Evolutionary conservation across 2,888 invertebrate species (phyloP).

Genomic region (Campoplex nolae): DNA sequence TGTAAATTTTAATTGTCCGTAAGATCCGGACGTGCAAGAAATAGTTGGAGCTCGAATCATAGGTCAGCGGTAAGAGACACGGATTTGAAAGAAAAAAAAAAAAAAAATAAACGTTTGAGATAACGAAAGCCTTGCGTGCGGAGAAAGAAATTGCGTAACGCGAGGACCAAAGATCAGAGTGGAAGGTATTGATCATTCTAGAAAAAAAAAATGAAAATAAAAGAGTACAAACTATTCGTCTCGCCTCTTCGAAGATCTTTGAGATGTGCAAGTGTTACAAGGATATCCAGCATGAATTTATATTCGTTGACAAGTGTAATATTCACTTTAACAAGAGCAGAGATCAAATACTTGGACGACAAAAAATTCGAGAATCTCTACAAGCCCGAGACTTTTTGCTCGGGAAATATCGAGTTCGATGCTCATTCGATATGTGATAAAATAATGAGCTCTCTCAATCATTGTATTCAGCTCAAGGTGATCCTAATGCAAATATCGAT

Average conservation of each 20-base stretch:
- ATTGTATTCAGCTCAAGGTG: slow-evolving; percentile 28
- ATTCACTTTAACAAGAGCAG: background rate
- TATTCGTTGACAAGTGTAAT: slow-evolving; percentile 6
- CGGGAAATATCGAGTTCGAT: background rate
- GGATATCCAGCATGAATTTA: slow-evolving; percentile 71
- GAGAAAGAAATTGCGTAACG: slow-evolving; percentile 18
- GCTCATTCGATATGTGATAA: background rate
- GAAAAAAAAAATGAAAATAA: slow-evolving; percentile 16
- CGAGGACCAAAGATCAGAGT: slow-evolving; percentile 48
- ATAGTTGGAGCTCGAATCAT: background rate
- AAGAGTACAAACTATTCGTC: slow-evolving; percentile 11
- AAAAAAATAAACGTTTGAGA: background rate
- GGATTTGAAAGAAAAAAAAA: background rate
- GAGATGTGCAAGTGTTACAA: slow-evolving; percentile 75
- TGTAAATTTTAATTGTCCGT: background rate
- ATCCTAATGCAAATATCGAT: slow-evolving; percentile 8
- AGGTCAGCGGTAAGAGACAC: background rate
- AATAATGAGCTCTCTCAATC: background rate
- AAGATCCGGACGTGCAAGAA: background rate
- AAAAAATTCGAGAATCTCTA: slow-evolving; percentile 33
- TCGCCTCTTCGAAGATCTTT: slow-evolving; percentile 38
- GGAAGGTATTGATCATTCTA: background rate
- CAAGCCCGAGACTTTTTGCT: background rate
- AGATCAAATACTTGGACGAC: background rate
- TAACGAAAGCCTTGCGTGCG: background rate